phyloP scores from a whole-genome alignment of 2,797 vertebrate species.

The Malurus leucopterus region DNA sequence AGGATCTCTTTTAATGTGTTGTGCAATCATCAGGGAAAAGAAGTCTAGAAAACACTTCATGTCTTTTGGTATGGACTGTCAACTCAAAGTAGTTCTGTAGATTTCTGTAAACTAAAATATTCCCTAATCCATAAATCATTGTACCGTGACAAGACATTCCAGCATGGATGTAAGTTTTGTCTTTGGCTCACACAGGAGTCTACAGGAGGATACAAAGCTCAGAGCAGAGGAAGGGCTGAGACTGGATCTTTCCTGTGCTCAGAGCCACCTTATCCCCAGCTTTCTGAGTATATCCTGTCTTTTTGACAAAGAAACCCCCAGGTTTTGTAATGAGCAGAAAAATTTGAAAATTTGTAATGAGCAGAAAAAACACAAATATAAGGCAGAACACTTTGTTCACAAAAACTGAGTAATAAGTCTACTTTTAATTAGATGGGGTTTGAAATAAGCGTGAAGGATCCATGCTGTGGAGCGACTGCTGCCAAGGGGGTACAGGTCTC shows the following conservation, averaged over 20 bases:
- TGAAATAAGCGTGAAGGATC: neutral
- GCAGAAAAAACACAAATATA: neutral
- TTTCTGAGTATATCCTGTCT: neutral
- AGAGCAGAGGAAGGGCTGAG: neutral
- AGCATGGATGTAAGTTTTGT: neutral
- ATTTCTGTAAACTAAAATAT: neutral
- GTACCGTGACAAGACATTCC: neutral
- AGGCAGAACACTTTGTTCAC: neutral
- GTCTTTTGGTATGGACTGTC: neutral
- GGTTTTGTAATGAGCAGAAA: neutral
- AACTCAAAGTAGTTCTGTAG: neutral
- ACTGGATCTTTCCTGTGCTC: neutral
- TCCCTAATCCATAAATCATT: neutral
- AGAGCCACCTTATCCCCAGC: neutral
- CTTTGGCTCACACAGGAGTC: rapidly evolving
- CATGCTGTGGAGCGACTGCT: neutral
- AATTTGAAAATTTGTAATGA: neutral
- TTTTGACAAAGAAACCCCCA: neutral
- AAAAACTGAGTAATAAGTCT: neutral
- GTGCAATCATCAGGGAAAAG: neutral
- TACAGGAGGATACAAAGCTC: neutral
- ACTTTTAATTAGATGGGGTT: neutral
- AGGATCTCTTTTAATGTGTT: neutral
- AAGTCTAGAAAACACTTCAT: neutral
- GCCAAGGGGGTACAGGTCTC: neutral